phyloP scores from a whole-genome alignment of 2,797 vertebrate species.

The Gouania willdenowi region DNA sequence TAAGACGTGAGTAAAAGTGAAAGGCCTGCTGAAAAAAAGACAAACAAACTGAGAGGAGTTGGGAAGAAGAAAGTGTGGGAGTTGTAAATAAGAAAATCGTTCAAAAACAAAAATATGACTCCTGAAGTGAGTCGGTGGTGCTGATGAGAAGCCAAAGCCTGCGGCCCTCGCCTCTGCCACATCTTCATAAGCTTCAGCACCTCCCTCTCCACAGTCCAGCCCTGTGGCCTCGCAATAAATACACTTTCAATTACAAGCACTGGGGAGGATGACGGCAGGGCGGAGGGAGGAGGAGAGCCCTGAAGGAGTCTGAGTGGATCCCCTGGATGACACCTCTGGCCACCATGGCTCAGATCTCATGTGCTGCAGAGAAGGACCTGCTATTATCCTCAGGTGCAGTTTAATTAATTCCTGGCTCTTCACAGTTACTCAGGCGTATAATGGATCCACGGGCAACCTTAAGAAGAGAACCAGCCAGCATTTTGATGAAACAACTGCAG shows the following conservation, averaged over 20 bases:
- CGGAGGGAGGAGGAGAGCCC: constrained; percentile 36
- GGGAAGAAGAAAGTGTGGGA: constrained; percentile 31
- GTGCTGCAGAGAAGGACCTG: constrained; percentile 41
- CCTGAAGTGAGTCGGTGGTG: constrained; percentile 51
- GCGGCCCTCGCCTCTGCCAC: constrained; percentile 51
- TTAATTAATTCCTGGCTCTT: constrained; percentile 43
- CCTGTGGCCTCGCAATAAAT: constrained; percentile 69
- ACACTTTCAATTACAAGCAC: constrained; percentile 69
- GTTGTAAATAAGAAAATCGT: constrained; percentile 58
- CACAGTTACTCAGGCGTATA: constrained; percentile 57
- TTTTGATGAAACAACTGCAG: constrained; percentile 81
- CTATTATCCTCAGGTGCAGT: constrained; percentile 21
- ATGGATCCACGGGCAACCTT: constrained; percentile 49
- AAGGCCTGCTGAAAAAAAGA: constrained; percentile 37
- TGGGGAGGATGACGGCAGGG: constrained; percentile 34
- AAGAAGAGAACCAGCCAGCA: constrained; percentile 53
- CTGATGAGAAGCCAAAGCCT: constrained; percentile 62
- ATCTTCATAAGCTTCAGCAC: constrained; percentile 59
- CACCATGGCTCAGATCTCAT: constrained; percentile 59
- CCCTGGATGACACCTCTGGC: constrained; percentile 50
- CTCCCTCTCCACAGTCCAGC: constrained; percentile 46
- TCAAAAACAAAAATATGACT: constrained; percentile 40
- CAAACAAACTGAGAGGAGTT: constrained; percentile 36
- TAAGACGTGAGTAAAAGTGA: constrained; percentile 47
- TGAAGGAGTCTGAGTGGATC: constrained; percentile 43